Evolutionary conservation across 2,113 vertebrate genomes (phyloP).

Genomic region (Anser brachyrhynchus): DNA sequence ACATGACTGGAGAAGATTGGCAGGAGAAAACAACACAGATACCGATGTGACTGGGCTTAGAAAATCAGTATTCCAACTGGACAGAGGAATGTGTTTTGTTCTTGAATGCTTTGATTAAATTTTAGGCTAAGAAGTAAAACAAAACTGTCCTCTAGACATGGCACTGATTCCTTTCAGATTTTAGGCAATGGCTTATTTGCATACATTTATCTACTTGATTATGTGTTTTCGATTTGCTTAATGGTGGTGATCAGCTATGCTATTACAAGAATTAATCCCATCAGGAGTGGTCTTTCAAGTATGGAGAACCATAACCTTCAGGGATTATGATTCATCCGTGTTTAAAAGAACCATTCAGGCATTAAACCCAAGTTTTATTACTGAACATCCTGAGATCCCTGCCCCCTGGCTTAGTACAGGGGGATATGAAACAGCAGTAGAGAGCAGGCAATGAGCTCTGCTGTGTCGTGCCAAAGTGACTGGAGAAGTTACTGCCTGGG

Average conservation of each 20-base stretch:
- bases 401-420: neutral
- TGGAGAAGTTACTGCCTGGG: neutral
- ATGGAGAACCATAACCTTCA: neutral
- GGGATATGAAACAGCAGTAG: neutral
- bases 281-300: neutral
- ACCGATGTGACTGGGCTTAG: neutral
- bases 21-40: neutral
- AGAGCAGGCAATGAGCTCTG: neutral
- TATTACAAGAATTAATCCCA: neutral
- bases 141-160: neutral
- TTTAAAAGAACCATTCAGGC: neutral
- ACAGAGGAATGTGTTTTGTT: neutral
- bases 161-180: neutral
- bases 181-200: neutral
- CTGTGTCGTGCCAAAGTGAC: neutral
- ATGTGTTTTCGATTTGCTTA: neutral
- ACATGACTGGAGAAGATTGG: neutral
- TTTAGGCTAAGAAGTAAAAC: neutral
- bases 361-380: neutral
- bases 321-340: constrained; percentile 1
- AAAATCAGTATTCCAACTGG: neutral
- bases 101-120: neutral
- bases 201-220: neutral
- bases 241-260: neutral
- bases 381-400: neutral